Evolutionary conservation across 2,888 invertebrate genomes (phyloP).

Genomic region (Tipula lateralis): DNA sequence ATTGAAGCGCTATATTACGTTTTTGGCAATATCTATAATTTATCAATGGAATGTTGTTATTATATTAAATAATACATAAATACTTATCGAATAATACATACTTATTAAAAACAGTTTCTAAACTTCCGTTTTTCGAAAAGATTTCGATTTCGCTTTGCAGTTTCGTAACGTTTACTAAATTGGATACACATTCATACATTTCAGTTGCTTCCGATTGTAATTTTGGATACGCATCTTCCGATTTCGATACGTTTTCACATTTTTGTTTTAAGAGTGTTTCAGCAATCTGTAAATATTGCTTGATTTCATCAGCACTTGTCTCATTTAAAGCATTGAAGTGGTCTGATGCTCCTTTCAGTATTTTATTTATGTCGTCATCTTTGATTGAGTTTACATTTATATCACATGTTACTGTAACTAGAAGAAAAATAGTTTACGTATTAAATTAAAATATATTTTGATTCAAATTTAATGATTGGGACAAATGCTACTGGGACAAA

Average conservation of each 20-base stretch:
- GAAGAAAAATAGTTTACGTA: no score
- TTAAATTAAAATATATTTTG: no score
- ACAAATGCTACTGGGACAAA: no score
- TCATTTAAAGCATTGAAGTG: neutral
- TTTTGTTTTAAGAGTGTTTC: neutral
- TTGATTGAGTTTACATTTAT: neutral
- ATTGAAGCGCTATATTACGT: conserved; percentile 46
- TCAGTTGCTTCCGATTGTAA: conserved; percentile 42
- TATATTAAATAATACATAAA: no score
- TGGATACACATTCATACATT: conserved; percentile 51
- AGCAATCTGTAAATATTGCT: neutral
- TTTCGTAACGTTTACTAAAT: conserved; percentile 55
- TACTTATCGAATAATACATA: no score
- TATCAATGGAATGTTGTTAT: conserved; percentile 33
- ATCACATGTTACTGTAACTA: neutral
- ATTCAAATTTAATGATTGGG: no score
- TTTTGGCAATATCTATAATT: conserved; percentile 63
- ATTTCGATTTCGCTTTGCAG: conserved; percentile 62
- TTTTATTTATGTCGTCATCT: neutral
- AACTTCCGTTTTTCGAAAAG: conserved; percentile 63
- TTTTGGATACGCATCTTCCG: conserved; percentile 34
- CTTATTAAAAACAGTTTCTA: conserved; percentile 67
- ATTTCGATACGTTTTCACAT: neutral
- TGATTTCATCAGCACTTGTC: neutral
- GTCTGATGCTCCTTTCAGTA: neutral